These are phyloP conservation scores for Champsocephalus gunnari DNA, from an alignment of 2,797 vertebrate species.

Conservation along the genomic window DNA sequence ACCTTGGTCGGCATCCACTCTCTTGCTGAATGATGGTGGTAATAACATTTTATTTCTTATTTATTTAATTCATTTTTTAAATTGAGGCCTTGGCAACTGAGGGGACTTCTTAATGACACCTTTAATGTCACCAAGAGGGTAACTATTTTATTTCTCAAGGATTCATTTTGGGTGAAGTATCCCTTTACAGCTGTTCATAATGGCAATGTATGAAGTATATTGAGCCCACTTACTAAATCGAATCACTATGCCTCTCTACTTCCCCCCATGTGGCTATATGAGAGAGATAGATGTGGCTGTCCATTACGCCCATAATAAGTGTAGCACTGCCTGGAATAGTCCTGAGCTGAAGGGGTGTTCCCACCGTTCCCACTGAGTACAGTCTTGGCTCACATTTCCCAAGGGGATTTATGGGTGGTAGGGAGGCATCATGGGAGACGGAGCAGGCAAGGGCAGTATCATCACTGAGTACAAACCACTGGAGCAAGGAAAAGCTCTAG, in stretches of 20 bases:
- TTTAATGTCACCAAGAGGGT: background rate
- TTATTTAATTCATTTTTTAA: too few species aligned
- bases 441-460: slow-evolving; percentile 29
- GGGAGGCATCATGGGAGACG: slow-evolving; percentile 20
- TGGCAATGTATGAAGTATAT: background rate
- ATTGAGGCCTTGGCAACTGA: background rate
- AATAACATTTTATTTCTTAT: background rate
- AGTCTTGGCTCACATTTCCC: slow-evolving; percentile 48
- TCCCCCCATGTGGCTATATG: slow-evolving; percentile 11
- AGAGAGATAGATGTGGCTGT: slow-evolving; percentile 52
- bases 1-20: background rate
- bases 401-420: slow-evolving; percentile 47
- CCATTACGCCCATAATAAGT: slow-evolving; percentile 58
- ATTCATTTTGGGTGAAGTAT: background rate
- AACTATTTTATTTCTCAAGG: slow-evolving; percentile 1
- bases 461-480: slow-evolving; percentile 34
- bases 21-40: background rate
- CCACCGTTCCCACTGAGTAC: slow-evolving; percentile 22
- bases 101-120: background rate
- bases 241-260: background rate
- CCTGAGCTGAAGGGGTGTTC: slow-evolving; percentile 56
- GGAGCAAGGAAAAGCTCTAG: background rate
- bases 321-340: slow-evolving; percentile 64
- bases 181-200: slow-evolving; percentile 1
- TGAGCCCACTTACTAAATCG: slow-evolving; percentile 25